Evolutionary conservation across 2,888 invertebrate genomes (phyloP), one percentile per base, ranked within the genome.

Genomic region (Eustalomyia histrio): DNA sequence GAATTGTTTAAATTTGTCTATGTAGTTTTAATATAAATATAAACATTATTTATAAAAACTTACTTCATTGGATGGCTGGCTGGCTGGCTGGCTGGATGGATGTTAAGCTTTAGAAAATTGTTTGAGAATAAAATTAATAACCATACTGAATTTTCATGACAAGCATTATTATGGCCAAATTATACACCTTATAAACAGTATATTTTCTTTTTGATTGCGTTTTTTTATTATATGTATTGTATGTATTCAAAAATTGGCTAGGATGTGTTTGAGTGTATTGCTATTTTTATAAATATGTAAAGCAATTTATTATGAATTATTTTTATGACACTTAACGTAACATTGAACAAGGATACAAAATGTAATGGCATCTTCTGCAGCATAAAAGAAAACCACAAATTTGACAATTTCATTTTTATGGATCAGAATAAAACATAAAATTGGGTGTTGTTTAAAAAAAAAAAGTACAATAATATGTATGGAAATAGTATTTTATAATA

Each of bases 251-350:
- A 21, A 14, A 18, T 18, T 18, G 21, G 43, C 21, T 39, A 39
- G 39, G 14, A 39, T 29, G 29, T 29, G 29, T 29, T 29, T 67
- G 33, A 33, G 52, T 21, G 24, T 61, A 29, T 53, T 43, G 50
- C 17, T 39, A 4, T 21, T 80, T 71, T 65, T 29, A 10, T 71
- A 14, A 50, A 88, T 89, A 89, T 89, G 89, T 85, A 86, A 86
- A 87, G 89, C 89, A 90, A 89, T 90, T 89, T 89, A 89, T 89
- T 90, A 89, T 90, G 89, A 89, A 90, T 89, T 89, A 90, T 90
- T 90, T 90, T 90, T 90, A 90, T 89, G 89, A 88, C 88, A 87
- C 87, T 89, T 88, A 87, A 87, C 86, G 89, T 87, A 85, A 85
- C 85, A 86, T 85, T 85, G 85, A 83, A 76, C 84, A 84, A 85